phyloP scores from a whole-genome alignment of 2,113 vertebrate species.

The Pardalotus punctatus region DNA sequence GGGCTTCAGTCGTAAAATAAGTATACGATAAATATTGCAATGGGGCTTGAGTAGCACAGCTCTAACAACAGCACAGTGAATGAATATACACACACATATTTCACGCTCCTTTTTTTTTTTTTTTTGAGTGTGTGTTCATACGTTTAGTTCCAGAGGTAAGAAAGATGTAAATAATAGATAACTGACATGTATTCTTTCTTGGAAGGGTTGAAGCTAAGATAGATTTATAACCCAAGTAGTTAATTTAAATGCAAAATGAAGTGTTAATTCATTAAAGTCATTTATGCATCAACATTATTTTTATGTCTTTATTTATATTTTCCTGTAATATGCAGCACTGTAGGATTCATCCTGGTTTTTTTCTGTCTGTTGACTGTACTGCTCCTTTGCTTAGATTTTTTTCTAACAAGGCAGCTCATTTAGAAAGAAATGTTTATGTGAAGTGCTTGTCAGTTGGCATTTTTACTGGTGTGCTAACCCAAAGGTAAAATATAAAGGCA shows the following conservation, averaged over 20 bases:
- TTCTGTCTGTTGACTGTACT: slow-evolving; percentile 56
- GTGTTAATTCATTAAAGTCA: slow-evolving; percentile 60
- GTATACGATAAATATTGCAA: slow-evolving; percentile 36
- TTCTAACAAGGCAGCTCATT: slow-evolving; percentile 82
- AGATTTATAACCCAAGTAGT: neutral
- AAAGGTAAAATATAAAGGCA: slow-evolving; percentile 96
- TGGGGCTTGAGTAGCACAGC: neutral
- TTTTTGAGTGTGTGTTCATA: neutral
- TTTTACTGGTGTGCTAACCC: slow-evolving; percentile 90
- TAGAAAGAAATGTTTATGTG: slow-evolving; percentile 88
- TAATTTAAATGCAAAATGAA: slow-evolving; percentile 56
- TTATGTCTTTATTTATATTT: slow-evolving; percentile 53
- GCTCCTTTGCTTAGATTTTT: slow-evolving; percentile 64
- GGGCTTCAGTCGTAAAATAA: slow-evolving; percentile 64
- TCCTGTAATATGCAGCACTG: slow-evolving; percentile 13
- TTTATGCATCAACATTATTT: slow-evolving; percentile 44
- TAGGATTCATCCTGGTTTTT: slow-evolving; percentile 21
- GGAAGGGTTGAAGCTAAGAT: neutral
- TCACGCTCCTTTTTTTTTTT: neutral
- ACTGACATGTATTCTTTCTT: neutral
- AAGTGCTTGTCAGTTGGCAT: slow-evolving; percentile 87
- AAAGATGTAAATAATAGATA: slow-evolving; percentile 35
- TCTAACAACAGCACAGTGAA: neutral
- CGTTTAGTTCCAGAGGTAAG: neutral
- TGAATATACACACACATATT: neutral